A percentile compares a stretch with the other conserved stretches of the same genome.
These are phyloP conservation scores for human (Homo sapiens) DNA, from an alignment of 2,113 vertebrate genomes.

Conservation along the genomic window GRCh38 chr12:121935501-121936000, in stretches of 20 bases:
- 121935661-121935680: background rate
- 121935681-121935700: background rate
- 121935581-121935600: background rate
- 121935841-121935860: too few species aligned
- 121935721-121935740: too few species aligned
- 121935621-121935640: background rate
- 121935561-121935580: background rate
- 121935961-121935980: background rate
- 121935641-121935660: too few species aligned
- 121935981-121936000: background rate
- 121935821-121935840: background rate
- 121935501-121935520: background rate
- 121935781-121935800: background rate
- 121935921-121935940: background rate
- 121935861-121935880: background rate
- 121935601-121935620: too few species aligned
- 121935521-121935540: background rate
- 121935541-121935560: background rate
- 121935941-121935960: background rate
- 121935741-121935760: background rate
- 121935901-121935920: background rate
- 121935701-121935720: background rate
- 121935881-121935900: background rate
- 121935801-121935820: background rate
- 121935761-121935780: background rate